phyloP scores from a whole-genome alignment of 2,797 vertebrate genomes.

The Melanotaenia maccullochi region DNA sequence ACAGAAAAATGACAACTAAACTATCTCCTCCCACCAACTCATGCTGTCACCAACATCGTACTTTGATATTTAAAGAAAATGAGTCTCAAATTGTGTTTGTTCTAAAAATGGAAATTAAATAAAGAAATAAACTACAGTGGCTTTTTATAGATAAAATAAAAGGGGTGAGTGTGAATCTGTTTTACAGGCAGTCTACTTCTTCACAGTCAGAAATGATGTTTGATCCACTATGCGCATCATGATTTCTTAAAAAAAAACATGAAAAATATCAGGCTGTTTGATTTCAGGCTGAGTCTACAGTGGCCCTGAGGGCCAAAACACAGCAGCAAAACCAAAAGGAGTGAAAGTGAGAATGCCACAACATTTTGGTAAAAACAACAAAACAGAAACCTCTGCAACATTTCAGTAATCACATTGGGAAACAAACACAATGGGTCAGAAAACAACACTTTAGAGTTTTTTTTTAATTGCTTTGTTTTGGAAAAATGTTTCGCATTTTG shows the following conservation, averaged over 20 bases:
- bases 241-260: not conserved
- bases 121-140: not conserved
- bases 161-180: not conserved
- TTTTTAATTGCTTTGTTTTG: not conserved
- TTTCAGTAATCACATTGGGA: not conserved
- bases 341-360: not conserved
- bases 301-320: not conserved
- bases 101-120: not conserved
- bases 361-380: not conserved
- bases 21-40: slow-evolving; percentile 10
- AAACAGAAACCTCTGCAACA: not conserved
- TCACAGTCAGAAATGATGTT: not conserved
- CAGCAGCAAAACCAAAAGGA: not conserved
- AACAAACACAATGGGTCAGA: not conserved
- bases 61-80: slow-evolving; percentile 36
- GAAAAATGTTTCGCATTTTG: not conserved
- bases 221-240: slow-evolving; percentile 17
- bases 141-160: not conserved
- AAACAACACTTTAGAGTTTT: not conserved
- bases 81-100: not conserved
- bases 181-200: not conserved
- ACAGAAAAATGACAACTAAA: slow-evolving; percentile 18
- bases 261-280: not conserved
- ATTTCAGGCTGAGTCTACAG: not conserved
- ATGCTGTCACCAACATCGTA: not conserved